phyloP scores from a whole-genome alignment of 2,888 invertebrate genomes.

The Volucella inanis region DNA sequence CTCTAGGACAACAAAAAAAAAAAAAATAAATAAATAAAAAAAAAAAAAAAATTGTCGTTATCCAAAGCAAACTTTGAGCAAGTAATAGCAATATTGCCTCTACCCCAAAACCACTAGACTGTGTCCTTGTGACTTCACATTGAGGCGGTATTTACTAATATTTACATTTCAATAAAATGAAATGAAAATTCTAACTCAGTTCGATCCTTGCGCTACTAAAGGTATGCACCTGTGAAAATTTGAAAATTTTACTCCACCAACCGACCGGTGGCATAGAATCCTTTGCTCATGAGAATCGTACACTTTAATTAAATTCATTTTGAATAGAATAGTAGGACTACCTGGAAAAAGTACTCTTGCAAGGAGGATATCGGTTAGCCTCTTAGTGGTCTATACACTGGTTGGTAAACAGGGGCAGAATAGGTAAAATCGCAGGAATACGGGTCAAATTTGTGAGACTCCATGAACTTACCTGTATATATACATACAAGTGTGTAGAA shows the following conservation, averaged over 20 bases:
- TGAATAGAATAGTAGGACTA: slow-evolving; percentile 26
- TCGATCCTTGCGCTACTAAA: slow-evolving; percentile 33
- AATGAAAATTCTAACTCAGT: slow-evolving; percentile 66
- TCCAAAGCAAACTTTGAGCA: no score
- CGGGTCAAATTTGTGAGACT: slow-evolving; percentile 41
- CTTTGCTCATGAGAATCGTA: slow-evolving; percentile 52
- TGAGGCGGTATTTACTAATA: slow-evolving; percentile 49
- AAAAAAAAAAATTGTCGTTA: no score
- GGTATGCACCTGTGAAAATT: slow-evolving; percentile 39
- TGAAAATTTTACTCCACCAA: neutral
- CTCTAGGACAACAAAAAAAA: slow-evolving; percentile 31
- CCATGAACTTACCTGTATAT: slow-evolving; percentile 5
- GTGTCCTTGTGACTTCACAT: slow-evolving; percentile 41
- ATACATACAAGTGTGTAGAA: neutral
- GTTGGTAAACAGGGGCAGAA: neutral
- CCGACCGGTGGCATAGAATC: neutral
- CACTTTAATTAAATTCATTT: slow-evolving; percentile 71
- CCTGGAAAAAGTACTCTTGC: neutral
- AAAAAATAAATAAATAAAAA: no score
- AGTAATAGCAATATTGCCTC: slow-evolving; percentile 39
- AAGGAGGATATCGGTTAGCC: neutral
- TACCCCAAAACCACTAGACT: slow-evolving; percentile 45
- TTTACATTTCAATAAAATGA: slow-evolving; percentile 66
- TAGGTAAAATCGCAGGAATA: slow-evolving; percentile 38
- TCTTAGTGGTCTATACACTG: neutral